Evolutionary conservation across 2,113 vertebrate species (phyloP).

Genomic region (Lophius piscatorius): DNA sequence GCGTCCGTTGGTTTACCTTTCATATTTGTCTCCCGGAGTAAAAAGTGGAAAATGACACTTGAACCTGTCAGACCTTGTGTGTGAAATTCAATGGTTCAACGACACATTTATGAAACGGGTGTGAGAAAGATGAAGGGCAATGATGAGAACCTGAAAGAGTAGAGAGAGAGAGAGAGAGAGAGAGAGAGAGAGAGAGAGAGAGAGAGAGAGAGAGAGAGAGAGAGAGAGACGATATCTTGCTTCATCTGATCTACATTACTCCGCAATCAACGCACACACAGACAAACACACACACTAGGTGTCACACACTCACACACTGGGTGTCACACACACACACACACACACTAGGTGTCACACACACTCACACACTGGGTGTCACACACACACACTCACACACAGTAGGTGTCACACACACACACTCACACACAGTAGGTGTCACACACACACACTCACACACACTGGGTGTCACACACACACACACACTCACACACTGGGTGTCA

Average conservation of each 20-base stretch:
- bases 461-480: no score
- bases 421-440: no score
- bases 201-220: conserved; percentile 65
- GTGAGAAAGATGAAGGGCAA: conserved; percentile 53
- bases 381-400: conserved; percentile 19
- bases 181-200: conserved; percentile 42
- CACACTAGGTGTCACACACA: conserved; percentile 35
- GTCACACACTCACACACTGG: conserved; percentile 50
- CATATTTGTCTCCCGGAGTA: conserved; percentile 17
- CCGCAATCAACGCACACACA: conserved; percentile 66
- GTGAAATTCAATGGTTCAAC: conserved; percentile 42
- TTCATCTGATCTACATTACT: conserved; percentile 79
- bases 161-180: conserved; percentile 14
- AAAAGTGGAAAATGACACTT: conserved; percentile 56
- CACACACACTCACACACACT: no score
- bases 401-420: no score
- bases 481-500: no score
- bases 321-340: conserved; percentile 22
- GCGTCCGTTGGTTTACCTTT: conserved; percentile 2
- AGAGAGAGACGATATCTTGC: conserved; percentile 77
- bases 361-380: conserved; percentile 35
- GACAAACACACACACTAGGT: conserved; percentile 11
- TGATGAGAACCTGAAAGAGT: conserved; percentile 28
- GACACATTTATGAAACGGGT: conserved; percentile 39
- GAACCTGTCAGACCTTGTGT: conserved; percentile 49